Evolutionary conservation across 2,797 vertebrate genomes (phyloP), one percentile per base, ranked within the genome.

Genomic region (Sebastes diaconus): DNA sequence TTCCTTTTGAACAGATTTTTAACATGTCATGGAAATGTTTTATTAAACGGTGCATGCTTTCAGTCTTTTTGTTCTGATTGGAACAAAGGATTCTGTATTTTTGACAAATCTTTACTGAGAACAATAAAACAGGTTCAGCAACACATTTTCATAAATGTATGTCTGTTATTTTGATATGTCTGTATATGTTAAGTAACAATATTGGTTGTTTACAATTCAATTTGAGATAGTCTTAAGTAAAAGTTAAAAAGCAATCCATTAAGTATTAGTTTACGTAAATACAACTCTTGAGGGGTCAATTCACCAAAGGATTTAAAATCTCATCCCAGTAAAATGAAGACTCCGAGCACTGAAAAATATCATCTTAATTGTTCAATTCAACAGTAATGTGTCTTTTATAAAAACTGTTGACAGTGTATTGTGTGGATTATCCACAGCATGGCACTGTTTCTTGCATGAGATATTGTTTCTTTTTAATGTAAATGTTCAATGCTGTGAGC

Each of bases 21-120:
- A 92, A 92, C 81, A 90, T 85, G 84, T 93, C 84, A 87, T 87
- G 77, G 32, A 88, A 89, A 88, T 83, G 90, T 94, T 95, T 95
- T 95, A 93, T 93, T 87, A 93, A 95, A 94, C 85, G 61, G 75
- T 95, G 94, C 93, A 95, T 92, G 92, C 88, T 84, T 90, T 91
- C 83, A 76, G 77, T 89, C 81, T 85, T 88, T 89, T 79, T 90
- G 91, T 93, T 92, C 85, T 90, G 74, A 54, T 83, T 81, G 36
- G 87, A 93, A 89, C 87, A 91, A 93, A 91, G 12, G 54, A 88
- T 91, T 82, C 86, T 90, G 94, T 93, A 92, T 95, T 94, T 95
- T 94, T 93, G 89, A 93, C 80, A 91, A 87, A 91, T 83, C 84
- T 90, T 90, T 90, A 92, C 79, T 80, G 88, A 68, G 55, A 89